Percentiles rank a stretch among this genome's conserved stretches.
phyloP scores from a whole-genome alignment of 1,140 invertebrate genomes.

The Drosophila pruinosa region DNA sequence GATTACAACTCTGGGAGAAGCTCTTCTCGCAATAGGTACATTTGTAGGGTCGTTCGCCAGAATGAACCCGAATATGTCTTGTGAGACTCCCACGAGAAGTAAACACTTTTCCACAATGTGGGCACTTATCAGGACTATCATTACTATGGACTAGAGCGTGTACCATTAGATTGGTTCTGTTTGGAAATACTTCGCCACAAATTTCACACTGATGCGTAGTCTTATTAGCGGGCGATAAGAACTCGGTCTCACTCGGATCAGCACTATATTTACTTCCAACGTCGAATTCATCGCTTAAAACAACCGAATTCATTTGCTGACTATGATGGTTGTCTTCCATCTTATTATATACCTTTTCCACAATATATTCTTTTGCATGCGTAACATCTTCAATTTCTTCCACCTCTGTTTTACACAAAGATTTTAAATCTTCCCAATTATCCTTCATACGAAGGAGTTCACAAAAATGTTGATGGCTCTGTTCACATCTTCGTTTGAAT shows the following conservation, averaged over 20 bases:
- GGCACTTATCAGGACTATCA: constrained; percentile 99
- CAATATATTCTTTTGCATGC: background rate
- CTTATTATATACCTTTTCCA: background rate
- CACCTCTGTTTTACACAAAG: background rate
- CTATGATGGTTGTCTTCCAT: background rate
- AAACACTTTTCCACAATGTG: constrained; percentile 98
- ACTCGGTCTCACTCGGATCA: background rate
- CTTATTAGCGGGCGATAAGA: background rate
- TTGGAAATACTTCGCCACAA: background rate
- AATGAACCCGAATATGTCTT: constrained; percentile 98
- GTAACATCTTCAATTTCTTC: background rate
- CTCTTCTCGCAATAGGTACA: constrained; percentile 98
- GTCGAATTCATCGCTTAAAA: no score
- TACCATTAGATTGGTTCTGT: constrained; percentile 94
- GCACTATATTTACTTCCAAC: no score
- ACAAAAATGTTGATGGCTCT: constrained; percentile 6
- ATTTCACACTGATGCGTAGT: background rate
- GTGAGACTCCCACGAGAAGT: constrained; percentile 99
- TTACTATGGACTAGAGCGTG: constrained; percentile 98
- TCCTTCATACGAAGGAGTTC: background rate
- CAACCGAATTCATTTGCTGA: background rate
- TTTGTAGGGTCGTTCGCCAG: constrained; percentile 99
- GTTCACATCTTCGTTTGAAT: background rate
- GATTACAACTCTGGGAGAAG: constrained; percentile 98
- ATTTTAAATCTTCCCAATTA: background rate